Base-by-base conservation (phyloP, 2,888 invertebrate genomes). In the Eurytoma californica region DNA sequence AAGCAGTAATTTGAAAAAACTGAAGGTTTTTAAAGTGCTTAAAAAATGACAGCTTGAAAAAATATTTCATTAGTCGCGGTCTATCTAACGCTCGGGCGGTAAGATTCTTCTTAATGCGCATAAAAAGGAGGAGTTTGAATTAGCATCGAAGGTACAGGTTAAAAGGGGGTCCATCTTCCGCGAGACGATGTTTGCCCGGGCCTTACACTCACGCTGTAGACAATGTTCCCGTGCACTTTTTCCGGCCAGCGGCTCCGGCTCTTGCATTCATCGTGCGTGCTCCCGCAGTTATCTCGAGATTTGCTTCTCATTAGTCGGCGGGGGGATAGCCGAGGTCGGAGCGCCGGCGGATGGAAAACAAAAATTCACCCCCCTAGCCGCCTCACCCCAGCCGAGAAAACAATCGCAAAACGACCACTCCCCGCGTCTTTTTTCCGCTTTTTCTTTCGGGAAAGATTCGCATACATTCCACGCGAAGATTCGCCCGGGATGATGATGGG, bases 261-360 rank as follows among this genome's bases (percentile, higher is more conserved):
- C 72, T 58, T 66, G 53, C 55, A 67, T 70, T 81, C 80, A 60
- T 63, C 82, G 84, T 84, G 84, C 85, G 83, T 86, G 85, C 84
- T 84, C 83, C 77, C 84, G 85, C 85, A 86, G 87, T 87, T 87
- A 87, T 87, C 86, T 86, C 84, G 85, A 87, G 87, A 88, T 88
- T 88, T 88, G 86, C 85, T 87, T 84, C 83, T 86, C 84, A 85
- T 87, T 86, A 85, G 85, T 85, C 83, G 84, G 74, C n/a, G 30
- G 24, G 70, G 49, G 49, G 60, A 75, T 66, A 39, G 61, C 51
- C 14, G 80, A 80, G 70, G 68, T 18, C 18, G 30, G 57, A 12
- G 24, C 18, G 20, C 65, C 7, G 51, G 51, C n/a, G 55, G 18
- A 47, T 67, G 61, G 66, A 73, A 82, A 73, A 73, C 65, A 80